Evolutionary conservation across 2,797 vertebrate species (phyloP), one percentile per base, ranked within the genome.

Genomic region (Bovichtus diacanthus): DNA sequence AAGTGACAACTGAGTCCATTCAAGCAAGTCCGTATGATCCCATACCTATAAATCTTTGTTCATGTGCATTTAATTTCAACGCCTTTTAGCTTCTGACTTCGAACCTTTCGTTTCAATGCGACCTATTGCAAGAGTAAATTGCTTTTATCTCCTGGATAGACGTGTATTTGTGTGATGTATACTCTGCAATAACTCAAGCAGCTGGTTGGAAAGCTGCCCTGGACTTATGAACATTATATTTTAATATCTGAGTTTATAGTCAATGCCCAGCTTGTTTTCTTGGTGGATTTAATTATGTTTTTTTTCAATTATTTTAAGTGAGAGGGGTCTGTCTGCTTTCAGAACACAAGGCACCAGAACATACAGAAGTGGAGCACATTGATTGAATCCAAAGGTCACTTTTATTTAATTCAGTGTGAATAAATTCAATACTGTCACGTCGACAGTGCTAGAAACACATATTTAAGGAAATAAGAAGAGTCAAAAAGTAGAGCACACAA

Each of bases 401-500:
- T 94, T 94, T 91, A 93, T 93, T 94, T 82, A 90, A 81, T 92
- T 90, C 87, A 89, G 78, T 84, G 83, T 89, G 82, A 89, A 91
- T 78, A 83, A 84, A 85, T 71, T 78, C 49, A 76, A 82, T 86
- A 82, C 75, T 55, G 85, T 73, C 81, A 70, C 49, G 25, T 18
- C 27, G 76, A 87, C 86, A 82, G 78, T 1, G 58, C 80, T 74
- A 70, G 50, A 41, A 23, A 34, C 58, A 72, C 62, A 77, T 56
- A 53, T 64, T 74, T 59, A 66, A 58, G 47, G 78, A 78, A 74
- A 86, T 67, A 63, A 87, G 49, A 70, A 74, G 21, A 59, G 27
- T 79, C 41, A 49, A 63, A 50, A 56, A 53, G 78, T 84, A 79
- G 19, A 83, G 44, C 54, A 77, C 73, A 83, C 51, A 63, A 65